Evolutionary conservation across 2,113 vertebrate genomes (phyloP), one percentile per base, ranked within the genome.

Genomic region (Clarias batrachus): DNA sequence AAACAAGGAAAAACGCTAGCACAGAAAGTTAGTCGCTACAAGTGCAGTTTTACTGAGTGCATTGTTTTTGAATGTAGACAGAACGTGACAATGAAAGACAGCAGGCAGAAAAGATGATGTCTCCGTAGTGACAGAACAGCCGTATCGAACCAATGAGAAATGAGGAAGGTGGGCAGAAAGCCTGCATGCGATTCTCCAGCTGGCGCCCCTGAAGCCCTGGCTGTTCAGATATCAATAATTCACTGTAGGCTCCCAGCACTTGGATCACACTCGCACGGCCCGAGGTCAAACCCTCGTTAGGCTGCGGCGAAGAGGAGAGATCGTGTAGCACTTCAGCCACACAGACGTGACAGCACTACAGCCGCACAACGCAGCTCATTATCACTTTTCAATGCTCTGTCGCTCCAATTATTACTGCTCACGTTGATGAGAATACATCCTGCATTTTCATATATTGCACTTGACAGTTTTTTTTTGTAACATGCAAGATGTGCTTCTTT

Each of bases 211-310:
- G 37, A 60, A 86, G 90, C 80, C 25, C 71, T 25, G 87, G 79
- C 71, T 82, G 83, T 77, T 82, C 62, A 81, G 54, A 70, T 48
- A 87, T 91, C 81, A 92, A 90, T 91, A 88, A 90, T 89, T 92
- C 84, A 90, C 79, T 3, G 12, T 73, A 83, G 56, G 23, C 78
- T 78, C 86, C 23, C 16, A 66, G 86, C 30, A 23, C 74, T 62
- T 54, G 80, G 52, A 81, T 68, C 60, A 13, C 79, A 65, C 76
- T 71, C 62, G n/a, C n/a, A 56, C 17, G n/a, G 80, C 87, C 71
- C 4, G 5, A 59, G 80, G 84, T 82, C 84, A 86, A 68, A 78
- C 71, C 59, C 59, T 54, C 54, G 81, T 33, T 23, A 84, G 41
- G 27, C 25, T 57, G 82, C 25, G 37, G 62, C 27, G 76, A 30